Evolutionary conservation across 2,888 invertebrate genomes (phyloP), one percentile per base, ranked within the genome.

Genomic region (Apodemia zela): DNA sequence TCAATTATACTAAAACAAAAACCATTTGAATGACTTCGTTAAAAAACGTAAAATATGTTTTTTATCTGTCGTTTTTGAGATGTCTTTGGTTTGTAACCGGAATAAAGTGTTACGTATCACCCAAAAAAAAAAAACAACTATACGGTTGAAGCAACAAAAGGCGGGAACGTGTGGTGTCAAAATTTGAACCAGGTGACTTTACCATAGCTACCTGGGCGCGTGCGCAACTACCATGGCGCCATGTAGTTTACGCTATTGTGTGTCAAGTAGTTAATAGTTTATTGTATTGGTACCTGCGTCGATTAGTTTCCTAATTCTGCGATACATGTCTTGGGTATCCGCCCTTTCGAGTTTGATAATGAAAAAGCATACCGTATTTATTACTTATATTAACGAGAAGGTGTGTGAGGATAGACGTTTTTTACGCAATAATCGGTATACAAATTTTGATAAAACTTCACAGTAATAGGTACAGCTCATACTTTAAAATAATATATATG

Each of bases 141-240:
- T 54, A 21, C 49, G 49, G 13, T 54, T 42, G 51, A 62, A 61
- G 65, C 66, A 65, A 68, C 63, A 67, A 70, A 68, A 66, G 67
- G 71, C 70, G 69, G 68, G 68, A 67, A 68, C 64, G 68, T 67
- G 67, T 71, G 61, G 67, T 72, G 71, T 72, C 71, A 70, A 69
- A 67, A 61, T 70, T 68, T 72, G 69, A 60, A 72, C 73, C 77
- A 77, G 77, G 78, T 78, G 77, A 68, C 66, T 65, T 61, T 47
- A 63, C 63, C 68, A 54, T 63, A 29, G 67, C 73, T 80, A 80
- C 80, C 79, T 80, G 80, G 74, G 71, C 80, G 75, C 79, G 80
- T 79, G 80, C 77, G 67, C 62, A 58, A n/a, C 33, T 25, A 61
- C 58, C 13, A 58, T 61, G 62, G 62, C 62, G 62, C 59, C 62